Evolutionary conservation across 2,888 invertebrate species (phyloP), one percentile per base, ranked within the genome.

Genomic region (Eulithis prunata): DNA sequence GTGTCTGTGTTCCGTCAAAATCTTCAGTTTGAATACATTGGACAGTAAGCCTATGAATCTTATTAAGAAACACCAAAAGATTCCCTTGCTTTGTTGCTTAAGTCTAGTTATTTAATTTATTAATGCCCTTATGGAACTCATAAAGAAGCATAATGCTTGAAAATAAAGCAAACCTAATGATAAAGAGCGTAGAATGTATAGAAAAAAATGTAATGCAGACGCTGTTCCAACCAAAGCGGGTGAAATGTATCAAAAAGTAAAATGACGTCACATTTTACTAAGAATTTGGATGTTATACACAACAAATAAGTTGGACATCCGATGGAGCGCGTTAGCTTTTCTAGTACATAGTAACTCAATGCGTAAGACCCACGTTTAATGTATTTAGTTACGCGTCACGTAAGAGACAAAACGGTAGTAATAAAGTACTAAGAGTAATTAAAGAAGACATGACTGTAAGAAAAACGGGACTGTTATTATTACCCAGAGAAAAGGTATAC

Each of bases 1-100:
- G 61, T 66, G 62, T 64, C 55, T 69, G 62, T 62, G 46, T 66
- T 66, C 60, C 60, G 62, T 71, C 28, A 62, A 65, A 61, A 63
- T 54, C 56, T 53, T 12, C 52, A 57, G 53, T 54, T 67, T 67
- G 57, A 64, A 70, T 62, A 62, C 60, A 51, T 52, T 10, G 58
- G 62, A 60, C 62, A 60, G 65, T 56, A 59, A 64, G 41, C 62
- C 57, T 52, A n/a, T n/a, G 59, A 52, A 69, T 63, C 62, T 66
- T 63, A 38, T 65, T 63, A 69, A 57, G 45, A 64, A 68, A 49
- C 38, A 45, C 32, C 53, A 3, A 13, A 13, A 41, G 13, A 49
- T 13, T 14, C 1, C 2, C 21, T 21, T 49, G 13, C 14, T 47
- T 14, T 8, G 13, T 47, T 47, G 47, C 45, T 41, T 11, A 38